Base-by-base conservation (phyloP, 2,113 vertebrate species). In the Mormyrus lacerda region DNA sequence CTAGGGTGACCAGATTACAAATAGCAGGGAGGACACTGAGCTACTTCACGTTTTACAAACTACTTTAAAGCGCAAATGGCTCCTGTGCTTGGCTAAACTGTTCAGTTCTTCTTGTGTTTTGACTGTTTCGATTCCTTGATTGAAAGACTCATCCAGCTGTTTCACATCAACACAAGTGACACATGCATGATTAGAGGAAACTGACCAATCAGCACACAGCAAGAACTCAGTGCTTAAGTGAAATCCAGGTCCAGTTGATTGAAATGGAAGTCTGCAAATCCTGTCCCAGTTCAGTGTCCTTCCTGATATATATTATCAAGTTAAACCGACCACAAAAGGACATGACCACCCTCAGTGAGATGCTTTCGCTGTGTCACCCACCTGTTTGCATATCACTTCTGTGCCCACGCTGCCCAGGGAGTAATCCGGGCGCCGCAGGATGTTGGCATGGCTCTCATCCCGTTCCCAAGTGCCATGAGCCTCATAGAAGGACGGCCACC, bases 321-420 rank as follows among this genome's bases (percentile, higher is more conserved):
- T 69, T 11, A 69, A 69, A 3, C n/a, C 5, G 3, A 69, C 10
- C n/a, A 69, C 10, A 69, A 27, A 27, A 10, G n/a, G 58, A 10
- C 8, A 27, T 27, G 17, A 17, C 31, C 1, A 4, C 31, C 10
- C 3, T 31, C 0, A 73, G 31, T 35, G 4, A 39, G 31, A 76
- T n/a, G 35, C 35, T 42, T 19, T 39, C 15, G 15, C 73, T 19
- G 31, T 2, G 73, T 42, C 73, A 79, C 73, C 73, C 35, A 98
- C 97, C 94, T 97, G 96, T 95, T 97, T 98, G 95, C 98, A 99
- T 93, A 98, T n/a, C 0, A 98, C 96, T 93, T 98, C 97, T 1
- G 94, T 97, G 91, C 95, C 95, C 3, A 92, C 87, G 9, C 90
- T 93, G 39, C 97, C 96, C 45, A 95, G 61, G 0, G 96, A 97